Evolutionary conservation across 1,140 invertebrate genomes (phyloP).

Genomic region (Leptinotarsa lineolata): DNA sequence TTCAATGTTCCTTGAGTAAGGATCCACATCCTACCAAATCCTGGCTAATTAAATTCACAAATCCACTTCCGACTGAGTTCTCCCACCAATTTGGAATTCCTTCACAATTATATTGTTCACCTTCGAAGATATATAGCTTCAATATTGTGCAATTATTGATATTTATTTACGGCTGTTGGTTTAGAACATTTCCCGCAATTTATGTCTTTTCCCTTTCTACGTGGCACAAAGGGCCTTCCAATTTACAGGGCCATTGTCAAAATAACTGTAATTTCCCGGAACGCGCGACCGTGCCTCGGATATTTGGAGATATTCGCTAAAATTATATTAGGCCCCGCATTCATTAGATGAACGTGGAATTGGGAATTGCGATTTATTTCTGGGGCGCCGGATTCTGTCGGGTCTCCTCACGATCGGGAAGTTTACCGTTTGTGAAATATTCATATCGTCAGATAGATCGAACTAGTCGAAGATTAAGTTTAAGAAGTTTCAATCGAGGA

Average conservation of each 20-base stretch:
- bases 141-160: conserved; percentile 36
- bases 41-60: conserved; percentile 20
- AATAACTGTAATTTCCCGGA: conserved; percentile 26
- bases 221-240: conserved; percentile 24
- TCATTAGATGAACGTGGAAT: conserved; percentile 9
- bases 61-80: conserved; percentile 17
- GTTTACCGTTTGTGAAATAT: background rate
- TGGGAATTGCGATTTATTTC: background rate
- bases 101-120: conserved; percentile 14
- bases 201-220: conserved; percentile 29
- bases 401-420: background rate
- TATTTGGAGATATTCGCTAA: conserved; percentile 15
- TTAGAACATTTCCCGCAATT: conserved; percentile 26
- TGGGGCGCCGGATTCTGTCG: background rate
- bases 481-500: background rate
- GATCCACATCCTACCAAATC: background rate
- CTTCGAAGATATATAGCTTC: conserved; percentile 27
- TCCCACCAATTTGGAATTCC: conserved; percentile 21
- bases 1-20: too few species aligned
- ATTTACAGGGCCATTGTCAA: conserved; percentile 24
- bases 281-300: conserved; percentile 8
- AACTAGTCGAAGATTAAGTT: background rate
- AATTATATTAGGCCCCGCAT: conserved; percentile 12
- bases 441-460: background rate
- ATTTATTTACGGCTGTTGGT: conserved; percentile 32